These are phyloP conservation scores for Neogale vison DNA, from an alignment of 2,113 vertebrate genomes.

Conservation along the genomic window DNA sequence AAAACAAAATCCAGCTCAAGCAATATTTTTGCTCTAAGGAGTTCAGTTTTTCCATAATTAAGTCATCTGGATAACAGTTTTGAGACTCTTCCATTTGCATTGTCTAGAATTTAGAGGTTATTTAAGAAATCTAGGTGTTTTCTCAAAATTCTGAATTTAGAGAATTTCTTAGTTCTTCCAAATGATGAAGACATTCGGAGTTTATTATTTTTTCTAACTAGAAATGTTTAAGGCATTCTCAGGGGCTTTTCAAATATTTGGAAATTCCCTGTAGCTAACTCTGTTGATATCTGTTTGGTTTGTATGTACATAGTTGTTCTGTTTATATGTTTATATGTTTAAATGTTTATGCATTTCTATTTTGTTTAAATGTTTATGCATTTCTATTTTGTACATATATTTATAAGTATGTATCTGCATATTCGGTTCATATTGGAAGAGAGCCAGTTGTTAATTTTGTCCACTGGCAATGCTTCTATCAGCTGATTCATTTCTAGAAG, in stretches of 20 bases:
- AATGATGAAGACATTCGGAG: neutral
- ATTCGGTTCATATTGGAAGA: neutral
- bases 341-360: neutral
- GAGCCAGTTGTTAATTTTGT: neutral
- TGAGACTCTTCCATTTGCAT: neutral
- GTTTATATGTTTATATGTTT: too few relatives aligned
- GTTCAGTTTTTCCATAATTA: neutral
- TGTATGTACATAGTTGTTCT: neutral
- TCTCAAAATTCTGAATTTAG: neutral
- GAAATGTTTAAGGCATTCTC: neutral
- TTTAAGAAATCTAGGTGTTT: neutral
- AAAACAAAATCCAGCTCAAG: neutral
- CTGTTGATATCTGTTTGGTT: neutral
- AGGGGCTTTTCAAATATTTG: neutral
- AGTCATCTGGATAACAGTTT: neutral
- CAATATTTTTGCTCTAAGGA: neutral
- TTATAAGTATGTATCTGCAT: neutral
- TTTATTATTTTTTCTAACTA: neutral
- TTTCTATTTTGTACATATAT: neutral
- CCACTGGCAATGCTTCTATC: neutral
- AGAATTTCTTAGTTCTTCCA: neutral
- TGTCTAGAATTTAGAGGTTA: neutral
- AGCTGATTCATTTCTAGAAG: neutral
- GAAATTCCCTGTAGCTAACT: neutral
- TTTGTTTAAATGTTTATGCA: neutral